Evolutionary conservation across 35 echinoderm and acorn worm species (phyloP).

Genomic region (Chiridota heheva): DNA sequence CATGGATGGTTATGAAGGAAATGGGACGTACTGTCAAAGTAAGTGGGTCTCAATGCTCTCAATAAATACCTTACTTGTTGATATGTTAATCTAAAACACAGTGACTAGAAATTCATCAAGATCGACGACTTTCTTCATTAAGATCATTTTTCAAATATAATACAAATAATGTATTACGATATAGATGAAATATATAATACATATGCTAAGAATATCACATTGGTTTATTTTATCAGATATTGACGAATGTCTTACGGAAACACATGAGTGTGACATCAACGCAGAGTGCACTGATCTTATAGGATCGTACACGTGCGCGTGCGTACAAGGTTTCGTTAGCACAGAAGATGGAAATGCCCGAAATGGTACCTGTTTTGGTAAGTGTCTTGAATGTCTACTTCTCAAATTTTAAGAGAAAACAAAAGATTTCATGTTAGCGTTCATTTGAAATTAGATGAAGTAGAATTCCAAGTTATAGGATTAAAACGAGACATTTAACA

Average conservation of each 20-base stretch:
- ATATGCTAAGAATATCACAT: no score
- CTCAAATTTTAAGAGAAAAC: no score
- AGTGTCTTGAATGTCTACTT: slow-evolving; percentile 13
- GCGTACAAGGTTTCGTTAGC: slow-evolving; percentile 31
- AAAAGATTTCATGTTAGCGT: no score
- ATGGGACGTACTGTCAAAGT: slow-evolving; percentile 36
- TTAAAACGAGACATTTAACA: no score
- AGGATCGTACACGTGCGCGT: slow-evolving; percentile 53
- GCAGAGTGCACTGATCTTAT: slow-evolving; percentile 25
- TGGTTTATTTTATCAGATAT: slow-evolving; percentile 68
- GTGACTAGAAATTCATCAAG: no score
- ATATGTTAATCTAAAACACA: no score
- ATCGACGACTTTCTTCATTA: no score
- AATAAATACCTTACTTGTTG: not conserved
- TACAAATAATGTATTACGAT: no score
- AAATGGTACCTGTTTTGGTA: slow-evolving; percentile 43
- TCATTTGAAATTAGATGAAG: no score
- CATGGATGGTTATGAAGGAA: slow-evolving; percentile 61
- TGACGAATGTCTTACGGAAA: slow-evolving; percentile 56
- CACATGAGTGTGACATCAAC: slow-evolving; percentile 39
- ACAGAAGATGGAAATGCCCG: slow-evolving; percentile 8
- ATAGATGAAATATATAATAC: no score
- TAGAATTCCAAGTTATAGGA: no score
- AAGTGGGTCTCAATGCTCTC: not conserved
- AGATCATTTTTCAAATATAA: no score